Evolutionary conservation across 2,888 invertebrate genomes (phyloP), one percentile per base, ranked within the genome.

Genomic region (Oasisia sp.): DNA sequence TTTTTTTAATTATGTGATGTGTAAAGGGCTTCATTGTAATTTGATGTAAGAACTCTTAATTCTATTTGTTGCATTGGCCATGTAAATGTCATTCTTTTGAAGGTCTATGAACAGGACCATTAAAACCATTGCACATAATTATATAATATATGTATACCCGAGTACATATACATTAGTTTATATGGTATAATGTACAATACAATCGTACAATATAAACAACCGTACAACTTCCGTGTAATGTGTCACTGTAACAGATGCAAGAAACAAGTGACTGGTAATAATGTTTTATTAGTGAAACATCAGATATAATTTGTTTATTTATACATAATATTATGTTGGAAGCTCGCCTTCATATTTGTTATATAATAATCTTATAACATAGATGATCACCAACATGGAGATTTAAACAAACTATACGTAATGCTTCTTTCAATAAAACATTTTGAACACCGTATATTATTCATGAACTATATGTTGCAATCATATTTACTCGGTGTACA

Each of bases 341-440:
- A 19, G 19, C 1, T 74, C 74, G 27, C 74, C 74, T 9, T 19
- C 74, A 74, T n/a, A 74, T 27, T n/a, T 74, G 74, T 74, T 27
- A 74, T 27, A 74, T 27, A 58, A 74, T n/a, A 74, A 27, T 74
- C 74, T 58, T 74, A 74, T 74, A 19, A 74, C 74, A 7, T 74
- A 27, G 74, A 74, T 19, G 27, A 27, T 74, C 74, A 27, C 74
- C n/a, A 74, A 74, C 74, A 4, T 19, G 19, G 74, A 74, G 74
- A 74, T 74, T 74, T 74, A 74, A 74, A 74, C 74, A 74, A 74
- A 74, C 74, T 74, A 74, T 74, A 74, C n/a, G 74, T 74, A 74
- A 74, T 74, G 74, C 7, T 74, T 74, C 74, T 27, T 74, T 19
- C 19, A 74, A 74, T n/a, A 74, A 74, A 74, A 74, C 74, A 27